Evolutionary conservation across 2,797 vertebrate genomes (phyloP).

Genomic region (Pelobates cultripes): DNA sequence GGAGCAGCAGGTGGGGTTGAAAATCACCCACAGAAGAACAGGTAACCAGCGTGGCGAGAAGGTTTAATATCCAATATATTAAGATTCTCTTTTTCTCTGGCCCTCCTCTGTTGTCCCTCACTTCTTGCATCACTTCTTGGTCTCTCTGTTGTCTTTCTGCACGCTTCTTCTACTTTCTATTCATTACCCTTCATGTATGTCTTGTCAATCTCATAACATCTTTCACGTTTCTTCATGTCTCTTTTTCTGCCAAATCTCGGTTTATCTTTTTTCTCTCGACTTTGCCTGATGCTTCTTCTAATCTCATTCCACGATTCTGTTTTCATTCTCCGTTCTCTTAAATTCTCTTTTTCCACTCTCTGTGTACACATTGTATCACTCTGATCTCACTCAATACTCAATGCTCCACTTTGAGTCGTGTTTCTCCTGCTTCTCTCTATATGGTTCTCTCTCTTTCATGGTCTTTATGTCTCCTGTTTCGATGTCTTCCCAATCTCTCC

Average conservation of each 20-base stretch:
- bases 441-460: slow-evolving; percentile 43
- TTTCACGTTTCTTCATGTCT: background rate
- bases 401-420: too few species aligned
- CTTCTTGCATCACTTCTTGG: slow-evolving; percentile 34
- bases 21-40: slow-evolving; percentile 48
- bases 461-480: slow-evolving; percentile 43
- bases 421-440: slow-evolving; percentile 36
- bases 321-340: background rate
- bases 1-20: slow-evolving; percentile 46
- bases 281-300: background rate
- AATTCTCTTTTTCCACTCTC: background rate
- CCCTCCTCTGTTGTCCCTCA: slow-evolving; percentile 33
- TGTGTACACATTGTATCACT: slow-evolving; percentile 4
- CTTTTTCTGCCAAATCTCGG: background rate
- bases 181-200: background rate
- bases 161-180: slow-evolving; percentile 8
- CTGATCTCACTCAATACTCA: background rate
- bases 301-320: background rate
- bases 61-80: slow-evolving; percentile 34
- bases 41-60: slow-evolving; percentile 41
- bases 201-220: background rate
- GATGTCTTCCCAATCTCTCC: slow-evolving; percentile 49
- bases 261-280: background rate
- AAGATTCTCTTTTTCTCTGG: slow-evolving; percentile 42
- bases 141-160: slow-evolving; percentile 14